Base-by-base conservation (phyloP, 2,888 invertebrate genomes). In the Diloba caeruleocephala region DNA sequence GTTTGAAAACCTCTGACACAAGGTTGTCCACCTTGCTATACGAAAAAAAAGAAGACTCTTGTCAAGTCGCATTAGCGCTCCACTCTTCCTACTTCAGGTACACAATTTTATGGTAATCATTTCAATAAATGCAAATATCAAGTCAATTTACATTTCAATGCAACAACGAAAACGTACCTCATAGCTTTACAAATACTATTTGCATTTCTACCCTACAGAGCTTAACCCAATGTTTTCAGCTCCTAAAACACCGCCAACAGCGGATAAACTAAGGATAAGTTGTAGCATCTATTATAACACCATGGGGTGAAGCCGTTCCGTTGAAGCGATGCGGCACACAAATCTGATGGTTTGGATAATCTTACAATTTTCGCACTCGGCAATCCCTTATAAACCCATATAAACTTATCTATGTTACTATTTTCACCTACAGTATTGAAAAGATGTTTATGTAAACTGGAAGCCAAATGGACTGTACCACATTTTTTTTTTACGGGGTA, bases 171-270 rank as follows among this genome's bases (percentile, higher is more conserved):
- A 28, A 21, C 7, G 1, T 21, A 4, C 21, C 7, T 21, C 7
- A 15, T 38, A 54, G 17, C 23, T 42, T 33, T 25, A 28, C 52
- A 28, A 50, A 42, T 33, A 32, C 36, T 29, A 29, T 31, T 21
- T 8, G 13, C 38, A 46, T 42, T 45, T 32, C 48, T 15, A 46
- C 39, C 38, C 15, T 15, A 25, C 13, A 13, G 26, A 48, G 48
- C 39, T 63, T 46, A 28, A 46, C 31, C 46, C 25, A 55, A 64
- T 64, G 41, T 59, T 59, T 48, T 42, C 15, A 10, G 37, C 21
- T 59, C 32, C 31, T 14, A 25, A 33, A 53, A 31, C 21, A 41
- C 23, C 25, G 31, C 13, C 9, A 29, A 10, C 2, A 23, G 39
- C 26, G 21, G 12, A 34, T 33, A 31, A 49, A 36, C 8, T 3